A percentile compares a stretch with the other conserved stretches of the same genome.
Conservation (phyloP, 2,888 invertebrate genomes). For the Aleiodes alternator region DNA sequence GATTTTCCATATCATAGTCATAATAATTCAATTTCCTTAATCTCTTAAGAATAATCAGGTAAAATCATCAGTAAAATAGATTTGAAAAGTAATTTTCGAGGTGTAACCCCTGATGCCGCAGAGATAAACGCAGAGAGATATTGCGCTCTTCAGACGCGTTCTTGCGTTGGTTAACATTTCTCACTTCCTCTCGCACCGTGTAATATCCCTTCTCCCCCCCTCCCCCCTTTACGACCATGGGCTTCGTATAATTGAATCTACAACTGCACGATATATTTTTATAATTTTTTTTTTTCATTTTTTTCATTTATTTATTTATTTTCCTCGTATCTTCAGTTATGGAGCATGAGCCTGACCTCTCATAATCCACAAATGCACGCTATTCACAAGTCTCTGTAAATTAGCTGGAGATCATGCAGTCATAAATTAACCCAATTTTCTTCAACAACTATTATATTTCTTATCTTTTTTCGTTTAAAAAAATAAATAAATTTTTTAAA, state of each 20-base stretch:
- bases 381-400: constrained; percentile 37
- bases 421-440: constrained; percentile 46
- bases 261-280: constrained; percentile 26
- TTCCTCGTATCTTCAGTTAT: constrained; percentile 23
- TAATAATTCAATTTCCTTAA: too few relatives aligned
- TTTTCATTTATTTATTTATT: background rate
- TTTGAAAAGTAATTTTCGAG: too few relatives aligned
- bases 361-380: constrained; percentile 26
- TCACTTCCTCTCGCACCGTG: too few relatives aligned
- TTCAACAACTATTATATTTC: constrained; percentile 32
- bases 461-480: background rate
- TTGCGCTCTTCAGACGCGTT: constrained; percentile 12
- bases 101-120: constrained; percentile 59
- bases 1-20: too few relatives aligned
- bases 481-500: constrained; percentile 7
- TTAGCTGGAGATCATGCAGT: constrained; percentile 39
- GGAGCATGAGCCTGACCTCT: constrained; percentile 17
- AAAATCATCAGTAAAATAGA: too few relatives aligned
- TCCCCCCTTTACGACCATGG: constrained; percentile 10
- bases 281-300: too few relatives aligned
- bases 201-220: too few relatives aligned
- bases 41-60: too few relatives aligned
- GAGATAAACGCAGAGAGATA: constrained; percentile 53
- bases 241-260: constrained; percentile 43
- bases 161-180: too few relatives aligned